A percentile compares a stretch with the other conserved stretches of the same genome.
phyloP scores from a whole-genome alignment of 2,113 vertebrate species.

The Lamprologus ornatipinnis region DNA sequence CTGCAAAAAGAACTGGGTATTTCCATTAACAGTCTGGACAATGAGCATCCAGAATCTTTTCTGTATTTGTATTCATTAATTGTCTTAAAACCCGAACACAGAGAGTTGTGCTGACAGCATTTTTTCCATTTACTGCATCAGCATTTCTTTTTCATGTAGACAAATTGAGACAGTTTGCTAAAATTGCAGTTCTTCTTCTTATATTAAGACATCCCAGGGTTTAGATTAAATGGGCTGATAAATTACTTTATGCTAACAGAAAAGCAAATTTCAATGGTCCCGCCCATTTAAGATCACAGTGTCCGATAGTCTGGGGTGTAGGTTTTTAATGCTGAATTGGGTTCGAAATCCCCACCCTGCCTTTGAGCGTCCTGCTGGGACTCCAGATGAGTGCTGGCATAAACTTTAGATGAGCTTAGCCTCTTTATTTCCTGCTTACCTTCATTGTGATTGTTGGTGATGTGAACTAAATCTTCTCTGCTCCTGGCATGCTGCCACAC shows the following conservation, averaged over 20 bases:
- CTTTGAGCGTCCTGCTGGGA: neutral
- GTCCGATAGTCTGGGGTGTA: neutral
- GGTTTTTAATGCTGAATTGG: neutral
- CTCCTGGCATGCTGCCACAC: slow-evolving; percentile 71
- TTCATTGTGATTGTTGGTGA: slow-evolving; percentile 77
- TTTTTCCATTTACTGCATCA: neutral
- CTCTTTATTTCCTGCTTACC: slow-evolving; percentile 70
- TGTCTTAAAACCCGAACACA: neutral
- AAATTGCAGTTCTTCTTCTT: neutral
- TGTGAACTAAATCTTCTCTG: slow-evolving; percentile 70
- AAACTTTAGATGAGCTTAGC: slow-evolving; percentile 28
- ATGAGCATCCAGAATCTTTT: neutral
- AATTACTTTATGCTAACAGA: neutral
- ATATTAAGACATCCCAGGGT: neutral
- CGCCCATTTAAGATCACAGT: neutral
- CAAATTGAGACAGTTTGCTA: neutral
- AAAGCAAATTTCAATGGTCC: neutral
- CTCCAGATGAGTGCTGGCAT: neutral
- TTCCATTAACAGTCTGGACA: neutral
- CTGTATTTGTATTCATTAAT: neutral
- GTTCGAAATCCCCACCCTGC: neutral
- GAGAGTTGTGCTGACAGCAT: neutral
- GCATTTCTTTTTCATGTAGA: neutral
- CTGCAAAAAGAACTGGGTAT: neutral
- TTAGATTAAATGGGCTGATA: neutral